Evolutionary conservation across 2,888 invertebrate genomes (phyloP).

Genomic region (Nysson spinosus): DNA sequence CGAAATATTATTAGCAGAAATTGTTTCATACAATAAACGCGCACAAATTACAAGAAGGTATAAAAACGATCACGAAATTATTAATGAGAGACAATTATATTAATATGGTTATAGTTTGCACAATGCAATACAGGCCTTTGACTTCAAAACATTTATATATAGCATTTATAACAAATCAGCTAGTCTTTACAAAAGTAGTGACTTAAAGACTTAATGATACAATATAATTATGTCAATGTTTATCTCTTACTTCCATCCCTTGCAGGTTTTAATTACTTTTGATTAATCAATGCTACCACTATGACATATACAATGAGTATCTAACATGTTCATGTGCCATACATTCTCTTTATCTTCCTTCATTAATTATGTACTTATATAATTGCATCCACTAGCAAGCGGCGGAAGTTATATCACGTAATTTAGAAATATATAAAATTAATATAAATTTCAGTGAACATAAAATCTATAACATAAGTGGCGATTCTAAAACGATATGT

Average conservation of each 20-base stretch:
- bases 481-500: slow-evolving; percentile 16
- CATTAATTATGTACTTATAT: slow-evolving; percentile 5
- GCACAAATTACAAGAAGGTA: neutral
- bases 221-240: neutral
- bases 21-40: neutral
- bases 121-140: slow-evolving; percentile 1
- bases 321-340: no score
- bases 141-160: slow-evolving; percentile 7
- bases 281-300: neutral
- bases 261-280: neutral
- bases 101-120: slow-evolving; percentile 2
- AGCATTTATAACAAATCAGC: slow-evolving; percentile 5
- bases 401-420: slow-evolving; percentile 2
- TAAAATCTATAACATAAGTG: neutral
- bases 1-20: no score
- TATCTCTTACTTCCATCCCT: neutral
- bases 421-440: slow-evolving; percentile 23
- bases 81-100: slow-evolving; percentile 9
- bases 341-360: no score
- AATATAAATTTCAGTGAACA: slow-evolving; percentile 19
- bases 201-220: neutral
- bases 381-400: slow-evolving; percentile 1
- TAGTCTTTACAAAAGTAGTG: slow-evolving; percentile 5
- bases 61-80: neutral
- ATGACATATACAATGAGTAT: neutral